Conservation (phyloP, 2,888 invertebrate species). For the Cordilura impudica region DNA sequence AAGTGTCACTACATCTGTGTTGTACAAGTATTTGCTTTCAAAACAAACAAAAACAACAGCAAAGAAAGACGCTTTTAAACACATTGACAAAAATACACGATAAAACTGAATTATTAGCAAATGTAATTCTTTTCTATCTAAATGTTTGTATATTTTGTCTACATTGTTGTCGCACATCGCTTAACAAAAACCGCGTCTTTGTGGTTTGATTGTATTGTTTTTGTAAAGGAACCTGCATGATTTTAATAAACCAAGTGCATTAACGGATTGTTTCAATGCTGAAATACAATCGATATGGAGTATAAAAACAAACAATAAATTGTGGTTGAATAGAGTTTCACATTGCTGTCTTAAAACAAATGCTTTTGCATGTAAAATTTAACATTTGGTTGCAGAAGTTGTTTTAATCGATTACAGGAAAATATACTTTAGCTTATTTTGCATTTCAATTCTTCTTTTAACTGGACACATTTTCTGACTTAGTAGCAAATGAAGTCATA, state of each 20-base stretch:
- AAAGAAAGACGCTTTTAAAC: not conserved
- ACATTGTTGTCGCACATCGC: conserved; percentile 33
- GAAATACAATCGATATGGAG: conserved; percentile 14
- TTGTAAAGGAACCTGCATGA: conserved; percentile 44
- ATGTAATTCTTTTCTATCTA: not conserved
- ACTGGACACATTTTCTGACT: too few relatives aligned
- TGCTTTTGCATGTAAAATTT: conserved; percentile 55
- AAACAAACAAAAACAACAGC: not conserved
- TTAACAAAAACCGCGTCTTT: conserved; percentile 37
- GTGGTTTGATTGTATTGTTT: conserved; percentile 32
- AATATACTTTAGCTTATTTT: too few relatives aligned
- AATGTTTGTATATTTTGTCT: not conserved
- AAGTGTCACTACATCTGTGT: conserved; percentile 27
- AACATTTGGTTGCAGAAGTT: conserved; percentile 50
- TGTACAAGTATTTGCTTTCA: conserved; percentile 4
- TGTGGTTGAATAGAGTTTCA: conserved; percentile 13
- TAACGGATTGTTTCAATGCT: conserved; percentile 22
- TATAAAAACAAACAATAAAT: too few relatives aligned
- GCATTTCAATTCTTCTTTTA: too few relatives aligned
- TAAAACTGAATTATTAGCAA: conserved; percentile 54
- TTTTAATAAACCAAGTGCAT: conserved; percentile 53
- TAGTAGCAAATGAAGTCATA: too few relatives aligned
- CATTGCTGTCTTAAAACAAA: conserved; percentile 10
- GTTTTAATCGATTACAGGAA: conserved; percentile 45
- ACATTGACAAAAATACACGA: conserved; percentile 32